Percentiles rank a stretch among this genome's conserved stretches.
These are phyloP conservation scores for Cyrtodaria siliqua DNA, from an alignment of 2,888 invertebrate genomes.

Conservation along the genomic window DNA sequence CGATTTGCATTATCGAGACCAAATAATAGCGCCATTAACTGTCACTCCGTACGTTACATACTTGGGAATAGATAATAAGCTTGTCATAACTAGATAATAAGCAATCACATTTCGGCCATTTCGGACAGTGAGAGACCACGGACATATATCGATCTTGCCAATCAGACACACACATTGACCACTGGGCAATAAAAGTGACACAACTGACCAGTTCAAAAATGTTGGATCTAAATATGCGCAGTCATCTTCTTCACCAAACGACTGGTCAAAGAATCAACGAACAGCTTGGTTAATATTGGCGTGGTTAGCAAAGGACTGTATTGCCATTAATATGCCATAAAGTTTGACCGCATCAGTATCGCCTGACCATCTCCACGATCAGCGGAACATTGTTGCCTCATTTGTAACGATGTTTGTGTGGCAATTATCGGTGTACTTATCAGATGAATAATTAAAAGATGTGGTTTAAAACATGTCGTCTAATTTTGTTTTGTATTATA, in stretches of 20 bases:
- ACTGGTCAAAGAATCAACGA: conserved; percentile 11
- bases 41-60: too few relatives aligned
- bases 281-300: conserved; percentile 14
- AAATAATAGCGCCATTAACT: conserved; percentile 29
- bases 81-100: conserved; percentile 17
- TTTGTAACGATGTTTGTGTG: too few relatives aligned
- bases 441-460: too few relatives aligned
- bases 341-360: conserved; percentile 40
- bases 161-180: conserved; percentile 28
- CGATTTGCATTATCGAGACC: conserved; percentile 29
- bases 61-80: conserved; percentile 4
- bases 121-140: background rate
- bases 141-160: conserved; percentile 30
- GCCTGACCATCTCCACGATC: conserved; percentile 14
- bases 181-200: conserved; percentile 37
- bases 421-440: too few relatives aligned
- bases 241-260: background rate
- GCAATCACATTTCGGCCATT: background rate
- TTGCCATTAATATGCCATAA: conserved; percentile 44
- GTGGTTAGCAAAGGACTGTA: conserved; percentile 19
- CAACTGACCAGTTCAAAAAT: conserved; percentile 25
- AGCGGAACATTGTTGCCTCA: too few relatives aligned
- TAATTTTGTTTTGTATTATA: too few relatives aligned
- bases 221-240: background rate
- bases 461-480: too few relatives aligned